Evolutionary conservation across 2,888 invertebrate species (phyloP), one percentile per base, ranked within the genome.

Genomic region (Ectemnius lituratus): DNA sequence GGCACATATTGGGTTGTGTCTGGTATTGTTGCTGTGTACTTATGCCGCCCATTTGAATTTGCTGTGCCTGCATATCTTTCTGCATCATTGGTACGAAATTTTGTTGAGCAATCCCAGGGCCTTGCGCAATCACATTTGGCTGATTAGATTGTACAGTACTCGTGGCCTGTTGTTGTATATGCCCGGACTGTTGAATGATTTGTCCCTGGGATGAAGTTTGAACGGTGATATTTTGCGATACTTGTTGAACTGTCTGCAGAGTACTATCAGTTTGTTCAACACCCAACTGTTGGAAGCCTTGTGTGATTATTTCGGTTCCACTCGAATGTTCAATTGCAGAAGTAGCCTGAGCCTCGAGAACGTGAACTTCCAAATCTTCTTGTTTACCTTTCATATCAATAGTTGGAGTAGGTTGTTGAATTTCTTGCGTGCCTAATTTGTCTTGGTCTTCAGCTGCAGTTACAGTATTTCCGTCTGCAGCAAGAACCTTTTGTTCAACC

Each of bases 401-500:
- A 16, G 52, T 52, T 37, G 37, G 8, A 37, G 11, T 8, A 8
- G 37, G 8, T 11, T 37, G 37, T 16, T 52, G 52, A 52, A 4
- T 5, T 16, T 16, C 52, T 5, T 14, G 14, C 16, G n/a, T 16
- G 16, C 8, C 52, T 2, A 52, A 52, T 52, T 52, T 16, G 14
- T 16, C n/a, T 16, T 14, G 52, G 14, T 52, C 5, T 16, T 52
- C 52, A 11, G n/a, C 13, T 5, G 16, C 52, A 16, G n/a, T 6
- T 16, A 16, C 5, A 52, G 16, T 16, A 16, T 16, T 16, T 14
- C 1, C 52, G 8, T 83, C 82, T 11, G 61, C 70, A n/a, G 14
- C 5, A 20, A 79, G 67, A 49, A 67, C 58, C 67, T 92, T 89
- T 80, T 92, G 93, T 86, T 94, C 94, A 46, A 95, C 92, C 1